Conservation (phyloP, 1,140 invertebrate species). For the Eulimnadia texana region DNA sequence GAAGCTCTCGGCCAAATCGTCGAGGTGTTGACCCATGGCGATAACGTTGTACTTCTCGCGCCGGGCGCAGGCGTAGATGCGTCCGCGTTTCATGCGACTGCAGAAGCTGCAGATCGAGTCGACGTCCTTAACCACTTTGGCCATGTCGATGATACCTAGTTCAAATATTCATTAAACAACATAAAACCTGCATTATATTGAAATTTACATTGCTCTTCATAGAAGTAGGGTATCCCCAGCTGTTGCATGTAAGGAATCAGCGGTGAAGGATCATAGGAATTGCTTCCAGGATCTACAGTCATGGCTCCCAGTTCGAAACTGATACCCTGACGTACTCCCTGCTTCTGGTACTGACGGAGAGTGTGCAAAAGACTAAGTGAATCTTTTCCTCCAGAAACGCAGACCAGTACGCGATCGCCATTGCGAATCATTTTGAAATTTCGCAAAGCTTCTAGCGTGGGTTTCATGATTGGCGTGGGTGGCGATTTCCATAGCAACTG, state of each 20-base stretch:
- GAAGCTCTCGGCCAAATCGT: constrained; percentile 71
- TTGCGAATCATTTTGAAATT: constrained; percentile 73
- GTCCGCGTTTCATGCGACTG: constrained; percentile 49
- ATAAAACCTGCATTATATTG: not conserved
- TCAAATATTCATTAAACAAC: not conserved
- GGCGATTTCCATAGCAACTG: constrained; percentile 48
- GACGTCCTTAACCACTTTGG: constrained; percentile 27
- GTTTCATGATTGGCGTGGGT: constrained; percentile 65
- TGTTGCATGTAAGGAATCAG: constrained; percentile 49
- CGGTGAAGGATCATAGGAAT: constrained; percentile 46
- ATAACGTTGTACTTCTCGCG: constrained; percentile 67
- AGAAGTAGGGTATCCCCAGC: constrained; percentile 52
- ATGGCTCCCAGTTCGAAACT: constrained; percentile 59
- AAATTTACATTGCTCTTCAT: constrained; percentile 43
- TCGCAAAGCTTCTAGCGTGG: constrained; percentile 57
- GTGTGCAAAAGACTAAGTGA: constrained; percentile 69
- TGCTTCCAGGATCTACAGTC: constrained; percentile 49
- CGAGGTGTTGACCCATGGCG: constrained; percentile 70
- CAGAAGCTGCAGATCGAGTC: constrained; percentile 52
- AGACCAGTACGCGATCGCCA: constrained; percentile 66
- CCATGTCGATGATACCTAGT: constrained; percentile 36
- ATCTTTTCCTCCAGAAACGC: constrained; percentile 66
- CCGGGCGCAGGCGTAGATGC: constrained; percentile 57
- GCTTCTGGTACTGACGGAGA: constrained; percentile 67
- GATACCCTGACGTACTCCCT: constrained; percentile 53